phyloP scores from a whole-genome alignment of 2,113 vertebrate species.

The Onychorhynchus coronatus region DNA sequence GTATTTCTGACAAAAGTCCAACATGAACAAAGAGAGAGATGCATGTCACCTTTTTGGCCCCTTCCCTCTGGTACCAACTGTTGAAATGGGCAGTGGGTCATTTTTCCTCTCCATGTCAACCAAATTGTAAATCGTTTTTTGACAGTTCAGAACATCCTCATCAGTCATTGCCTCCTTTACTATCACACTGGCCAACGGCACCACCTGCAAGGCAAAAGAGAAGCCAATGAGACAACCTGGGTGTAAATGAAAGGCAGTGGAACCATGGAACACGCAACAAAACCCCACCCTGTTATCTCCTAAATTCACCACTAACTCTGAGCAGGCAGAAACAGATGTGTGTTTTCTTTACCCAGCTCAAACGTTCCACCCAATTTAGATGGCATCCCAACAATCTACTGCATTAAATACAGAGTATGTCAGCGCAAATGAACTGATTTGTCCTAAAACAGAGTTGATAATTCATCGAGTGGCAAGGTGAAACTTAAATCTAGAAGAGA shows the following conservation, averaged over 20 bases:
- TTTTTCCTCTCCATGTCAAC: conserved; percentile 99
- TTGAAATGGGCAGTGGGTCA: conserved; percentile 96
- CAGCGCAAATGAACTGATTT: neutral
- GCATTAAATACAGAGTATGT: neutral
- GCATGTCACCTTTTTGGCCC: conserved; percentile 90
- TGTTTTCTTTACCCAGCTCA: neutral
- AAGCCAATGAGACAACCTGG: neutral
- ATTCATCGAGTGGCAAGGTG: neutral
- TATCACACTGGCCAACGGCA: conserved; percentile 94
- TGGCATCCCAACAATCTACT: neutral
- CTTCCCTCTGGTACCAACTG: conserved; percentile 96
- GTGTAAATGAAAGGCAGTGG: neutral
- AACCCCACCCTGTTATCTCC: neutral
- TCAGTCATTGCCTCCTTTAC: conserved; percentile 93
- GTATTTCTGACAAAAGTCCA: neutral
- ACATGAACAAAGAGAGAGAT: neutral
- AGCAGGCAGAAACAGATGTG: neutral
- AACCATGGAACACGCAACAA: neutral
- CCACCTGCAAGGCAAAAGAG: conserved; percentile 79
- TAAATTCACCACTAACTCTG: neutral
- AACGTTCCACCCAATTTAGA: neutral
- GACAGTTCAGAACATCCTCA: conserved; percentile 95
- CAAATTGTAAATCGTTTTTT: conserved; percentile 96
- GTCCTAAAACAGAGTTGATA: neutral
- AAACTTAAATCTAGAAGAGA: neutral